Evolutionary conservation across 1,140 invertebrate species (phyloP).

Genomic region (Hetaerina americana): DNA sequence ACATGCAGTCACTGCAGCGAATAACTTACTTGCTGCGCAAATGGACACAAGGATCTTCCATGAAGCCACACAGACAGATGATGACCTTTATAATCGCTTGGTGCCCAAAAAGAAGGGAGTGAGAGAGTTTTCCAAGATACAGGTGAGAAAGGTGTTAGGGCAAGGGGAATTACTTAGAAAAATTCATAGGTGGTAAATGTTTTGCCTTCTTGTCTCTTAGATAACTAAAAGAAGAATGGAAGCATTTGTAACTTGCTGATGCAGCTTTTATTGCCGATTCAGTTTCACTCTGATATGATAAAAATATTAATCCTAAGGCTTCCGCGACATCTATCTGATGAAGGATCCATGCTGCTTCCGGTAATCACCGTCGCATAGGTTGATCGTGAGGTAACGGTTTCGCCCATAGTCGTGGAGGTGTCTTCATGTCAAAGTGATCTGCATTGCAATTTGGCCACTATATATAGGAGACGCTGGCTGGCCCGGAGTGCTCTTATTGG

Average conservation of each 20-base stretch:
- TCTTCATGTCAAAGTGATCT: no score
- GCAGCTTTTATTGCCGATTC: not conserved
- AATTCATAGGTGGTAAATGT: not conserved
- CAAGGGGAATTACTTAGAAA: not conserved
- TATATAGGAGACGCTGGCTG: no score
- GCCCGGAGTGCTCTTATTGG: no score
- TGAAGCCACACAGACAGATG: conserved; percentile 77
- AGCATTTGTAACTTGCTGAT: conserved; percentile 1
- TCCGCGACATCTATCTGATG: no score
- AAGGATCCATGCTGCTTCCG: no score
- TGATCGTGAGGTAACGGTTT: no score
- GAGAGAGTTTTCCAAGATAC: conserved; percentile 65
- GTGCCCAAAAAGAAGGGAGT: conserved; percentile 66
- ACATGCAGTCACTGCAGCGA: conserved; percentile 94
- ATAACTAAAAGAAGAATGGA: not conserved
- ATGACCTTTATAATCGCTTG: conserved; percentile 73
- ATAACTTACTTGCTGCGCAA: conserved; percentile 91
- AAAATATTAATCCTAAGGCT: no score
- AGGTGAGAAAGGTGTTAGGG: no score
- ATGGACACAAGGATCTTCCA: conserved; percentile 94
- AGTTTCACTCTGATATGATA: conserved; percentile 1
- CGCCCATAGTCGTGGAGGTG: no score
- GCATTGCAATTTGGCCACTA: no score
- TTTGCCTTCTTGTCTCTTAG: not conserved
- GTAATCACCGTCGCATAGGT: no score